These are phyloP conservation scores for Galemys pyrenaicus DNA, from an alignment of 2,113 vertebrate species.

Conservation along the genomic window DNA sequence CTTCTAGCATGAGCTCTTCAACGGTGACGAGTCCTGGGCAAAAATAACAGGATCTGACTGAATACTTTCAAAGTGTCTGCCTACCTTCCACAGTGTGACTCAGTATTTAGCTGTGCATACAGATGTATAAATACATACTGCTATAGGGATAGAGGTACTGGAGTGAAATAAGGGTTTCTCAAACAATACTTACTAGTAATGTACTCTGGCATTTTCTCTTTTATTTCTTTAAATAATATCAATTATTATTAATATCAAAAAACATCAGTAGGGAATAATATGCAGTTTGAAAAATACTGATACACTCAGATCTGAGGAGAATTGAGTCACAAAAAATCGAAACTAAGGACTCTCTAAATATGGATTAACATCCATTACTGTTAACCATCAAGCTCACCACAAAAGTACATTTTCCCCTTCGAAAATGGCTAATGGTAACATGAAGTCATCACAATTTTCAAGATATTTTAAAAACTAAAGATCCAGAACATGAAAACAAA, in stretches of 20 bases:
- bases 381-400: slow-evolving; percentile 27
- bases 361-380: slow-evolving; percentile 25
- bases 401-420: slow-evolving; percentile 31
- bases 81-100: not conserved
- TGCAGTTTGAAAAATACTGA: not conserved
- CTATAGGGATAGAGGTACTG: not conserved
- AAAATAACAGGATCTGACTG: not conserved
- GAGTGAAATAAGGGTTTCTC: not conserved
- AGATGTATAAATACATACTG: not conserved
- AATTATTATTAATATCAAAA: slow-evolving; percentile 32
- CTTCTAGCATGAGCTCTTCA: not conserved
- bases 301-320: not conserved
- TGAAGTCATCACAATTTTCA: slow-evolving; percentile 30
- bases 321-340: not conserved
- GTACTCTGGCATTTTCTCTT: not conserved
- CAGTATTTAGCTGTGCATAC: not conserved
- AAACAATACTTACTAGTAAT: slow-evolving; percentile 23
- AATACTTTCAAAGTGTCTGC: not conserved
- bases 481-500: slow-evolving; percentile 38
- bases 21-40: not conserved
- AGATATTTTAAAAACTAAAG: slow-evolving; percentile 51
- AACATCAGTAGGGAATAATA: not conserved
- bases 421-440: slow-evolving; percentile 33
- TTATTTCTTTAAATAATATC: not conserved
- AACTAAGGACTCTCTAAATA: slow-evolving; percentile 35